A percentile compares a stretch with the other conserved stretches of the same genome.
Evolutionary conservation across 2,888 invertebrate genomes (phyloP).

Genomic region (Erebia epiphron): DNA sequence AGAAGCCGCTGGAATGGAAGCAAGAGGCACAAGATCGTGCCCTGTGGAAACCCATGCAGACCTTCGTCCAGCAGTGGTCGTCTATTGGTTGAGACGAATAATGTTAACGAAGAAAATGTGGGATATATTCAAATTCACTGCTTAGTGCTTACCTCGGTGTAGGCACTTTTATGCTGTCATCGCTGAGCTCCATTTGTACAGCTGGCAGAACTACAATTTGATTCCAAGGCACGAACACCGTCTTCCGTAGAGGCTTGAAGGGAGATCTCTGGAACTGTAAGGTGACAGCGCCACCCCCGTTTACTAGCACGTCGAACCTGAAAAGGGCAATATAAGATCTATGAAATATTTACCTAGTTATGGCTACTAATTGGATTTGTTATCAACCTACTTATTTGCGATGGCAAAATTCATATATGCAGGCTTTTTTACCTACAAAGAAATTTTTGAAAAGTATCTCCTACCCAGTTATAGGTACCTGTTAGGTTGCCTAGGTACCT

Average conservation of each 20-base stretch:
- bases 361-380: neutral
- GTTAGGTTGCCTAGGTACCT: too few species aligned
- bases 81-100: too few species aligned
- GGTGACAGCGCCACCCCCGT: constrained; percentile 98
- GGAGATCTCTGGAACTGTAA: constrained; percentile 98
- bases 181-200: constrained; percentile 92
- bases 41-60: too few species aligned
- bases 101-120: neutral
- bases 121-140: neutral
- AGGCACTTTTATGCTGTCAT: constrained; percentile 84
- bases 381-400: neutral
- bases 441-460: too few species aligned
- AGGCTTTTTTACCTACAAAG: too few species aligned
- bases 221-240: constrained; percentile 98
- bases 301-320: constrained; percentile 99
- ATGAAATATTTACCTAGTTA: neutral
- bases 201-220: constrained; percentile 96
- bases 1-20: too few species aligned
- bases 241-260: constrained; percentile 93
- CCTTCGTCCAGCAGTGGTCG: too few species aligned
- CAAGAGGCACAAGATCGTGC: too few species aligned
- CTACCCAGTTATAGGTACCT: too few species aligned
- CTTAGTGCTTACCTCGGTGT: constrained; percentile 66
- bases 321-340: constrained; percentile 32
- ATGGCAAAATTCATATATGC: too few species aligned